Evolutionary conservation across 2,113 vertebrate genomes (phyloP), one percentile per base, ranked within the genome.

Genomic region (Chiloscyllium plagiosum): DNA sequence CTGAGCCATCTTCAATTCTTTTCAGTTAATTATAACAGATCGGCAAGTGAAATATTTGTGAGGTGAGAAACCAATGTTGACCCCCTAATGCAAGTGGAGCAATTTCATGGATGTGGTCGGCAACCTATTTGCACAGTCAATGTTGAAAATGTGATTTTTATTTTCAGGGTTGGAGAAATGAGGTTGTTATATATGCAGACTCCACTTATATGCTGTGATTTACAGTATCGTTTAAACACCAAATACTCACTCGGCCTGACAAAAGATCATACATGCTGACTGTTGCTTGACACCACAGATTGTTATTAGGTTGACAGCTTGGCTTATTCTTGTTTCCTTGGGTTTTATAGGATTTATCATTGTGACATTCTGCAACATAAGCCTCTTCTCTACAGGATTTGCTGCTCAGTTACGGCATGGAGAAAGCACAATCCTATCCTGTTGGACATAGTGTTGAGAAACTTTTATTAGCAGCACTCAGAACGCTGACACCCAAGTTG

Each of bases 381-480:
- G 61, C 61, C 89, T 37, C 61, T 93, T 68, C 89, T 93, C 65
- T 93, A 7, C 4, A 93, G 56, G 61, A 93, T 22, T 93, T 19
- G 37, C 61, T 93, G 89, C 66, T 65, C 89, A 37, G 33, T 93
- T 66, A 93, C 66, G 17, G 13, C 20, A 65, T 2, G n/a, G n/a
- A 13, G 1, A 68, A 93, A 93, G n/a, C 61, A 7, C 61, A 68
- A 19, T 93, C 65, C 37, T 93, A 93, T 66, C 61, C 66, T 93
- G 61, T 42, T 22, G 89, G 61, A 93, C 65, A 68, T 22, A 22
- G 61, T 20, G 4, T n/a, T 93, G 15, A 68, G 89, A 22, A 93
- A 68, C n/a, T 68, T n/a, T 93, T 93, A 93, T 93, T 93, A 65
- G 89, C n/a, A 37, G 61, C 19, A 68, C 89, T 68, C 61, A 66